Base-by-base conservation (phyloP, 2,797 vertebrate species). In the Pseudomugil tenellus region DNA sequence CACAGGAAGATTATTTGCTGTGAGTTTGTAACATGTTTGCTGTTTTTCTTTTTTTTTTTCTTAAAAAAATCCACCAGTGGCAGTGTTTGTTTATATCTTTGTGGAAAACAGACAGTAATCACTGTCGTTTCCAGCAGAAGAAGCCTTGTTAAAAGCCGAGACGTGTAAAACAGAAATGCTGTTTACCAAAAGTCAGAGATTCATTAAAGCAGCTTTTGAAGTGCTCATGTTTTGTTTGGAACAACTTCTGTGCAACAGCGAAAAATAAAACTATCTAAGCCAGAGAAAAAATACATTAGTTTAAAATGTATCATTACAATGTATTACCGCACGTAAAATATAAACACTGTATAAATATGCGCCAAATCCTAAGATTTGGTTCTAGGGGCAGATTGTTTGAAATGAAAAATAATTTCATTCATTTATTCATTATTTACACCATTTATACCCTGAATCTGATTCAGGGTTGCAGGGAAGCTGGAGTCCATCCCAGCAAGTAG, bases 11-110 rank as follows among this genome's bases (percentile, higher is more conserved):
- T 55, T n/a, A 14, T 52, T 39, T 29, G 17, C 12, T 29, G 2
- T 19, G 1, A 67, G 68, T 64, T 28, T 9, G 53, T 48, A 54
- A 56, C 39, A 6, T 29, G 46, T 72, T 68, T 55, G 10, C 34
- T 17, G 53, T 0, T 29, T 66, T 0, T 54, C 61, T 35, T 58
- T 53, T 59, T 72, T 57, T 60, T 53, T 39, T 57, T 68, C 52
- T 21, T 54, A 60, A 35, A 17, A 0, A 58, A 48, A 57, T n/a
- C 57, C 25, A 2, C 69, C 35, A 1, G 17, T 21, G 57, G 76
- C 63, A 55, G 48, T 14, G 10, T 70, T 62, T 70, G 63, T 80
- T 80, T 62, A 62, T 55, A 41, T 84, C 56, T 58, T 58, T 25
- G 55, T 37, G 14, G 68, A 17, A 58, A 69, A 57, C 32, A 55